These are phyloP conservation scores for Carlito syrichta DNA, from an alignment of 2,113 vertebrate species.

Conservation along the genomic window DNA sequence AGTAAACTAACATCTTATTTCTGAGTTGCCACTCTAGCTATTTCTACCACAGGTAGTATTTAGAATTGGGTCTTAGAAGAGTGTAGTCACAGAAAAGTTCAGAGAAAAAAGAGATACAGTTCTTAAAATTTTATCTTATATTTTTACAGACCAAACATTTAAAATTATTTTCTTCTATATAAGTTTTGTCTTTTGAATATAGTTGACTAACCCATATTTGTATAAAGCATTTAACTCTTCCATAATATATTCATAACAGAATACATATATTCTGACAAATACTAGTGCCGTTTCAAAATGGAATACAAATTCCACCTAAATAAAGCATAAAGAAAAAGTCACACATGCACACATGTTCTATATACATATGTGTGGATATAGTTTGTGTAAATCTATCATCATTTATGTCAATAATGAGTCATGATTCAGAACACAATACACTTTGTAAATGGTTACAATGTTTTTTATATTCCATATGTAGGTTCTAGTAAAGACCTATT, in stretches of 20 bases:
- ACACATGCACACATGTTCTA: background rate
- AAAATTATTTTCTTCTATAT: background rate
- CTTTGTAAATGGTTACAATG: background rate
- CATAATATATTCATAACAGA: background rate
- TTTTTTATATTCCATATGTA: background rate
- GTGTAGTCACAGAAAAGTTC: background rate
- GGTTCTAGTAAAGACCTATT: background rate
- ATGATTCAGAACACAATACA: background rate
- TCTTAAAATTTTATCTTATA: background rate
- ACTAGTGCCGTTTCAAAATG: background rate
- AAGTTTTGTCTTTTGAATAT: background rate
- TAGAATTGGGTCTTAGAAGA: background rate
- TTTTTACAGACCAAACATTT: slow-evolving; percentile 13
- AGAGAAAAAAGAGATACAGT: background rate
- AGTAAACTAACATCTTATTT: background rate
- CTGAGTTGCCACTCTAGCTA: background rate
- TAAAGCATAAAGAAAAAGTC: background rate
- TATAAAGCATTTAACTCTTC: background rate
- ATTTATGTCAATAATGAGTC: background rate
- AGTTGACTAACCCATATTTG: background rate
- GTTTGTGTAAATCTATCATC: background rate
- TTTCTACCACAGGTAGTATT: background rate
- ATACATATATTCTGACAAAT: background rate
- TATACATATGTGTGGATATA: background rate
- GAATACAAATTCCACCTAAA: background rate